phyloP scores from a whole-genome alignment of 2,888 invertebrate species.

The Heliconius sara region DNA sequence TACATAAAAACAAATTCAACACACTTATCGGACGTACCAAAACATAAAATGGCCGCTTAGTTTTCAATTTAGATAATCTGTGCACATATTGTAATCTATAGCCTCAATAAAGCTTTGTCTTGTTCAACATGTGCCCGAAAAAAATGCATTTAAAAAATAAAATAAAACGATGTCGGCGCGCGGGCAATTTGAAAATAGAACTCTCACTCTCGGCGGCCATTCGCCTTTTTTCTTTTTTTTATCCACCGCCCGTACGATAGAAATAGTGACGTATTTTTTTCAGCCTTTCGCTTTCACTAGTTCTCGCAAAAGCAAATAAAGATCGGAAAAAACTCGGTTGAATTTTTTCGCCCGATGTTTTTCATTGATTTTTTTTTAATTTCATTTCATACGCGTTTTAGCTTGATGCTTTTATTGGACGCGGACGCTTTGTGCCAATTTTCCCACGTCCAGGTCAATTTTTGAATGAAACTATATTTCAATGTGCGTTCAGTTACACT shows the following conservation, averaged over 20 bases:
- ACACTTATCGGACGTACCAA: background rate
- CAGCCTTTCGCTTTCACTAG: slow-evolving; percentile 74
- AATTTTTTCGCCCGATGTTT: slow-evolving; percentile 66
- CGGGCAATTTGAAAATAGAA: slow-evolving; percentile 77
- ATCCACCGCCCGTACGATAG: slow-evolving; percentile 74
- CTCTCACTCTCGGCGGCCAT: slow-evolving; percentile 72
- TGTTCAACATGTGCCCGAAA: slow-evolving; percentile 57
- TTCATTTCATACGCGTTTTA: slow-evolving; percentile 59
- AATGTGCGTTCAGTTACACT: slow-evolving; percentile 14
- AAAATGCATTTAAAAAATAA: slow-evolving; percentile 58
- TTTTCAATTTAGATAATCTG: slow-evolving; percentile 22
- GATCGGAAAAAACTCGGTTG: slow-evolving; percentile 73
- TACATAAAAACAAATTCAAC: slow-evolving; percentile 5
- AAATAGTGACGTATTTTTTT: slow-evolving; percentile 79
- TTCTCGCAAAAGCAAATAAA: slow-evolving; percentile 81
- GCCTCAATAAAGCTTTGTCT: slow-evolving; percentile 47
- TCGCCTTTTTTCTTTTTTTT: slow-evolving; percentile 68
- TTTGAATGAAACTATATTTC: slow-evolving; percentile 46
- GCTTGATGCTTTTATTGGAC: slow-evolving; percentile 46
- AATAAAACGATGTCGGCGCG: slow-evolving; percentile 60
- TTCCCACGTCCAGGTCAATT: slow-evolving; percentile 43
- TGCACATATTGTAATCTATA: slow-evolving; percentile 22
- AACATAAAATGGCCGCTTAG: slow-evolving; percentile 24
- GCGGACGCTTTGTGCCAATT: slow-evolving; percentile 48
- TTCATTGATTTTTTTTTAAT: slow-evolving; percentile 67